Percentiles rank a stretch among this genome's conserved stretches.
These are phyloP conservation scores for Plebejus melissa DNA, from an alignment of 2,888 invertebrate genomes.

Conservation along the genomic window DNA sequence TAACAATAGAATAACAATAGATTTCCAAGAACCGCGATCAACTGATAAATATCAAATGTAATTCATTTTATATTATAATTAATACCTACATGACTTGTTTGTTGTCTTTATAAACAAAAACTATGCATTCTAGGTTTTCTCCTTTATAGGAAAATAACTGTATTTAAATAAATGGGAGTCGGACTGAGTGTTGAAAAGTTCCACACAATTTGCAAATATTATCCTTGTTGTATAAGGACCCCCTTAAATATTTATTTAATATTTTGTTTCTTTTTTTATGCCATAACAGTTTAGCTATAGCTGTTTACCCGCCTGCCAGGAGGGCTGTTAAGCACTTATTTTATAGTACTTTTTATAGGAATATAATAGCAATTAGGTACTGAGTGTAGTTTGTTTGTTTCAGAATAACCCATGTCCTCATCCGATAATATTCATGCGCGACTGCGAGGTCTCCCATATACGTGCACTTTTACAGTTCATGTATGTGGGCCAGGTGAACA, in stretches of 20 bases:
- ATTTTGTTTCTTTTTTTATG: too few species aligned
- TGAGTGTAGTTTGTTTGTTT: conserved; percentile 47
- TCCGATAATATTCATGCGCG: conserved; percentile 91
- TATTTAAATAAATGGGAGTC: background rate
- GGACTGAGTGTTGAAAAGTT: background rate
- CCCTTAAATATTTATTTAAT: too few species aligned
- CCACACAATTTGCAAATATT: background rate
- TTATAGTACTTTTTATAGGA: background rate
- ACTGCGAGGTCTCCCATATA: conserved; percentile 88
- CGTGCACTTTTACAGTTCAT: conserved; percentile 89
- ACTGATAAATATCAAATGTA: background rate
- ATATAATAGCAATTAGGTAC: background rate
- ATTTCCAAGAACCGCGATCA: too few species aligned
- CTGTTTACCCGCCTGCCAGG: too few species aligned
- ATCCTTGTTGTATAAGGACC: background rate
- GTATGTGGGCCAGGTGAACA: conserved; percentile 92
- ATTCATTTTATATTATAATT: background rate
- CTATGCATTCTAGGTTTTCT: background rate
- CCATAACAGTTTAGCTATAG: too few species aligned
- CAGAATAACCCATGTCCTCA: conserved; percentile 92
- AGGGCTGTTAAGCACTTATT: too few species aligned
- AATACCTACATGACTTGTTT: background rate
- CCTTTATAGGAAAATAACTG: background rate
- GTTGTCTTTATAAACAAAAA: background rate
- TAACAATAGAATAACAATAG: too few species aligned